phyloP scores from a whole-genome alignment of 2,888 invertebrate genomes.

The Microctonus aethiopoides region DNA sequence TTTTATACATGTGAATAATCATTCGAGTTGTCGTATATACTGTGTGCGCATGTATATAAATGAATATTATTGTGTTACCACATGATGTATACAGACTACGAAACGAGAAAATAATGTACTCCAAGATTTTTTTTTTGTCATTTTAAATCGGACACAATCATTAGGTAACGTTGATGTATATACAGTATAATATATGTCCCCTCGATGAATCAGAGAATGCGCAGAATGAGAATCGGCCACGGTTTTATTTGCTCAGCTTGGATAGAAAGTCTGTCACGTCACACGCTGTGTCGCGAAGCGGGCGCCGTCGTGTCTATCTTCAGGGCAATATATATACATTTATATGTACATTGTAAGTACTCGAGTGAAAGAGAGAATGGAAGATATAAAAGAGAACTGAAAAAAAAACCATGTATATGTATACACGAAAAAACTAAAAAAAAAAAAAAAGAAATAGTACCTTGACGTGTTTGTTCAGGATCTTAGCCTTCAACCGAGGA shows the following conservation, averaged over 20 bases:
- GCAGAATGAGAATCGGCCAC: conserved; percentile 36
- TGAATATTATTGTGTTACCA: too few species aligned
- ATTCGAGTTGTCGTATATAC: too few species aligned
- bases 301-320: conserved; percentile 36
- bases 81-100: conserved; percentile 5
- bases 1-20: conserved; percentile 27
- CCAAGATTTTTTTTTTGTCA: background rate
- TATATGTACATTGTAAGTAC: background rate
- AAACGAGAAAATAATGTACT: conserved; percentile 30
- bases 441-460: conserved; percentile 32
- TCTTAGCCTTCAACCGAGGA: conserved; percentile 40
- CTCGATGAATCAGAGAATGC: background rate
- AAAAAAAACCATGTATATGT: too few species aligned
- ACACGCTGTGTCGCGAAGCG: conserved; percentile 35
- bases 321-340: background rate
- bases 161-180: conserved; percentile 7
- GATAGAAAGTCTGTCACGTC: conserved; percentile 37
- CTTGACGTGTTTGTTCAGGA: conserved; percentile 45
- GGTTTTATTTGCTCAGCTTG: conserved; percentile 45
- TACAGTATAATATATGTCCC: background rate
- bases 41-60: too few species aligned
- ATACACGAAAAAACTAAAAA: too few species aligned
- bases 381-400: conserved; percentile 10
- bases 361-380: background rate
- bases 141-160: conserved; percentile 22